phyloP scores from a whole-genome alignment of 2,888 invertebrate genomes.

The Leptopterna dolabrata region DNA sequence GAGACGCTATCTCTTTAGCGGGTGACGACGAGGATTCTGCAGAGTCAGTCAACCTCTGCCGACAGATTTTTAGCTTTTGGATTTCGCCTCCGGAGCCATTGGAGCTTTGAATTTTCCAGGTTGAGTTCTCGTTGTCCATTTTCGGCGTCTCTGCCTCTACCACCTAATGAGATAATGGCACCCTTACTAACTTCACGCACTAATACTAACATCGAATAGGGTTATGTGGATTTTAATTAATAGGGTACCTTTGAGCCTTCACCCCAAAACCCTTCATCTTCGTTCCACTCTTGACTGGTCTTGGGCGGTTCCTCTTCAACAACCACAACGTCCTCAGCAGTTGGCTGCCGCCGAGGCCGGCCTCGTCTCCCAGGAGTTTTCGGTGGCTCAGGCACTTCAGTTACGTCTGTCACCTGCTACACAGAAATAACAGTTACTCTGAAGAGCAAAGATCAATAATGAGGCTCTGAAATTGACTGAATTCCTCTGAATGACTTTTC shows the following conservation, averaged over 20 bases:
- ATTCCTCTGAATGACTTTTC: no score
- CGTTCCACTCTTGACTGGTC: conserved; percentile 58
- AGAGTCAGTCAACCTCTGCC: conserved; percentile 62
- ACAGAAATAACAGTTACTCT: neutral
- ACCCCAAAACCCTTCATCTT: conserved; percentile 60
- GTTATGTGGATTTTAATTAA: no score
- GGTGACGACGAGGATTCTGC: conserved; percentile 60
- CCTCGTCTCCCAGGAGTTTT: neutral
- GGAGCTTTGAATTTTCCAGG: conserved; percentile 69
- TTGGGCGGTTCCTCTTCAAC: neutral
- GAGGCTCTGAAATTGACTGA: neutral
- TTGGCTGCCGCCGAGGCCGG: conserved; percentile 7
- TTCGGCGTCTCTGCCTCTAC: conserved; percentile 9
- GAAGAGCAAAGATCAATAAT: neutral
- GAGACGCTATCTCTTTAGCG: conserved; percentile 59
- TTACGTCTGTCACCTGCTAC: conserved; percentile 10
- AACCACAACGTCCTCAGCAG: neutral
- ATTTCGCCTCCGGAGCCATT: conserved; percentile 66
- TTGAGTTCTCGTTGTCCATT: conserved; percentile 64
- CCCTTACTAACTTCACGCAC: no score
- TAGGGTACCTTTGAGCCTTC: conserved; percentile 7
- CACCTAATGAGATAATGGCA: neutral
- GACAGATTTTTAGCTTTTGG: conserved; percentile 64
- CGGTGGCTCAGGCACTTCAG: conserved; percentile 47
- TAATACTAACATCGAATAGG: neutral